These are phyloP conservation scores for Limonius californicus DNA, from an alignment of 1,140 invertebrate genomes.

Conservation along the genomic window DNA sequence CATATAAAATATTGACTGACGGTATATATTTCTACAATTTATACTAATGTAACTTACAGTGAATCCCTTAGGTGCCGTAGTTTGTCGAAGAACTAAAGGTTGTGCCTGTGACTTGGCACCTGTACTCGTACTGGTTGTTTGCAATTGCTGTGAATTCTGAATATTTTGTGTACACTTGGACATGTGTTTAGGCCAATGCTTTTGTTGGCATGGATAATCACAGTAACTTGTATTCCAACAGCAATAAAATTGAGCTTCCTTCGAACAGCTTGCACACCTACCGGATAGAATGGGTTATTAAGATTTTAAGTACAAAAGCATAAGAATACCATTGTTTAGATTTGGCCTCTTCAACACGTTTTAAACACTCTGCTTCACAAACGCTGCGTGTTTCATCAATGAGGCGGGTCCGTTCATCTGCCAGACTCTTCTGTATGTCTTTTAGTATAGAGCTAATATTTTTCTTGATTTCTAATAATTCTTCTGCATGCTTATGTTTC, in stretches of 20 bases:
- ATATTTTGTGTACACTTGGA: constrained; percentile 41
- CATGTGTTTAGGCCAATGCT: constrained; percentile 64
- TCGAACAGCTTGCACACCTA: constrained; percentile 73
- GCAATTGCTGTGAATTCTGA: neutral
- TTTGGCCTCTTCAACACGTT: constrained; percentile 71
- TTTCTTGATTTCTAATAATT: constrained; percentile 60
- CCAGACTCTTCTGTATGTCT: constrained; percentile 63
- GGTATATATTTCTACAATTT: no score
- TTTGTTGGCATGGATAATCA: constrained; percentile 75
- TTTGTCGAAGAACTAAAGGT: constrained; percentile 14
- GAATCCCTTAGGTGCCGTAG: constrained; percentile 12
- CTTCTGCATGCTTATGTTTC: constrained; percentile 61
- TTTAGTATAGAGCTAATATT: constrained; percentile 57
- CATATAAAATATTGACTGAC: no score
- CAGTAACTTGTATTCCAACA: constrained; percentile 96
- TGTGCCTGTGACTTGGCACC: neutral
- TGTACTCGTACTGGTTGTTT: neutral
- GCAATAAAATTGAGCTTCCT: constrained; percentile 87
- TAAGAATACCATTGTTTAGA: constrained; percentile 70
- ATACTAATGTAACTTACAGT: no score
- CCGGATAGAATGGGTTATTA: constrained; percentile 13
- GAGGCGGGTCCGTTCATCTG: constrained; percentile 61
- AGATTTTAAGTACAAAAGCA: neutral
- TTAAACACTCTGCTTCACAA: constrained; percentile 59
- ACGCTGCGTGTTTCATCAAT: constrained; percentile 58